Conservation (phyloP, 2,888 invertebrate species). For the Campoletis raptor region DNA sequence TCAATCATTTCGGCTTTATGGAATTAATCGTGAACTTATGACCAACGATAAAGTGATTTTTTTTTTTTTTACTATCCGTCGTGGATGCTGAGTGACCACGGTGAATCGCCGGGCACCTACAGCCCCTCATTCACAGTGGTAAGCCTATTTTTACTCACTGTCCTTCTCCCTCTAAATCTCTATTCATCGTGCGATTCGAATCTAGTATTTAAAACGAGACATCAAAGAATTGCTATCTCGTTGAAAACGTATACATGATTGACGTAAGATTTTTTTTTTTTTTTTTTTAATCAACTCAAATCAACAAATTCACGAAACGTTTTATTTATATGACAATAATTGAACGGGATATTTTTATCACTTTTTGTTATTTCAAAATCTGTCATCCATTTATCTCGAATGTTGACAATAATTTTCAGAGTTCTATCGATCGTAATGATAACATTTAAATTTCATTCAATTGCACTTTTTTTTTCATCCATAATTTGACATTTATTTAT, state of each 20-base stretch:
- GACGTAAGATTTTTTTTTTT: neutral
- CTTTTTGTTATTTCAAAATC: no score
- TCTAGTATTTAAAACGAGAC: neutral
- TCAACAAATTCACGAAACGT: no score
- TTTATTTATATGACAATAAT: no score
- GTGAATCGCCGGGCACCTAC: slow-evolving; percentile 1
- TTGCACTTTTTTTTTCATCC: neutral
- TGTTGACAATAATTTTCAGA: no score
- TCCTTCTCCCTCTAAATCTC: neutral
- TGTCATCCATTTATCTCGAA: no score
- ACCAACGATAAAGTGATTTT: slow-evolving; percentile 10
- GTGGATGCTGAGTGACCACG: slow-evolving; percentile 25
- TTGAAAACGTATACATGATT: neutral
- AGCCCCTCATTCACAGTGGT: slow-evolving; percentile 24
- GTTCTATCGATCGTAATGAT: neutral
- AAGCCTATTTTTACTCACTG: slow-evolving; percentile 13
- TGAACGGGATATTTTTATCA: no score
- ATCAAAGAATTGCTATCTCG: neutral
- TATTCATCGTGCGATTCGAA: neutral
- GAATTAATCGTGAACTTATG: slow-evolving; percentile 18
- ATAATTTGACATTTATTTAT: no score
- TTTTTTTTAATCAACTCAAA: neutral
- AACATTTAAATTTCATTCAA: neutral
- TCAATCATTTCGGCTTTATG: neutral
- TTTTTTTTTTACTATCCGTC: neutral